Base-by-base conservation (phyloP, 2,113 vertebrate genomes). In the Ailuropoda melanoleuca region DNA sequence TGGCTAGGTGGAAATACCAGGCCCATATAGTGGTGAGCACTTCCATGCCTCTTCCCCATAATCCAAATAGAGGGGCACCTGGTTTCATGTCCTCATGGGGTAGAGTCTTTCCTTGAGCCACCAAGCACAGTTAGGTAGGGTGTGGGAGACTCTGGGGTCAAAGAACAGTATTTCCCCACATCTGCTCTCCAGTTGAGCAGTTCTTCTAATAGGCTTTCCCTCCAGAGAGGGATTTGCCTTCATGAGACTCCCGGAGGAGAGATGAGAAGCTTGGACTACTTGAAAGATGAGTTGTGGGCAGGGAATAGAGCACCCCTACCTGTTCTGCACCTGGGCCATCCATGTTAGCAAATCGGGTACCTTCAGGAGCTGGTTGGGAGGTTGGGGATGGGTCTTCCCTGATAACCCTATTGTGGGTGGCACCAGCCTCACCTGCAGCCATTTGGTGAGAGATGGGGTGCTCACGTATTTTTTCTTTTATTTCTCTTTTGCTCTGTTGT, bases 211-310 rank as follows among this genome's bases (percentile, higher is more conserved):
- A 5, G 75, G 14, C n/a, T 3, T 37, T 46, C 2, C 2, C 1
- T 53, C 58, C 58, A 24, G 10, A 62, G 43, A 78, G 56, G 23
- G 6, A n/a, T 50, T 37, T 50, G 74, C 46, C 37, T 34, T 39
- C 19, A 8, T 26, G 18, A 12, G n/a, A 17, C 48, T 29, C 58
- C 34, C 14, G 17, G 29, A 29, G 43, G 34, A 39, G 39, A 48
- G 34, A 7, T 18, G 15, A 83, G 18, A 75, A 56, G 23, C 19
- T 17, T 92, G 37, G 12, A 23, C 21, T 89, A 11, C 13, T 1
- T 14, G 19, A 77, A 58, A 2, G 3, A 26, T 46, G 2, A 21
- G 12, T 8, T 4, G 12, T 29, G 46, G 18, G 0, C 56, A 34
- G n/a, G 75, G 4, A 83, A 50, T 12, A 9, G 48, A 37, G 9